These are phyloP conservation scores for Campopleginae sp. DNA, from an alignment of 2,888 invertebrate genomes.

Conservation along the genomic window DNA sequence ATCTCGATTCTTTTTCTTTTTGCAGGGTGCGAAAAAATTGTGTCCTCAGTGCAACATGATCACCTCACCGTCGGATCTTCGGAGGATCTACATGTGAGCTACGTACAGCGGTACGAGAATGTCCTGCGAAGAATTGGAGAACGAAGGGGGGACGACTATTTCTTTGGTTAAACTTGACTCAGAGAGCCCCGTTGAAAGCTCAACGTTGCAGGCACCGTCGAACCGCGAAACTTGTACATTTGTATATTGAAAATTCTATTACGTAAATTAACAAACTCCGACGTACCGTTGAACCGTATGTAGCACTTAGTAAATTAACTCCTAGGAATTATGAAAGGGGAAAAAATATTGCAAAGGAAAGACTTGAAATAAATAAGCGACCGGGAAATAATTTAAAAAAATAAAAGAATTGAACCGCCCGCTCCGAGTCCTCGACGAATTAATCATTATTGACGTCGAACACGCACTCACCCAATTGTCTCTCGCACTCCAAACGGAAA, in stretches of 20 bases:
- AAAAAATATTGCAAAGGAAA: constrained; percentile 31
- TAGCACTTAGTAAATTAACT: constrained; percentile 82
- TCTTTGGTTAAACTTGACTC: not conserved
- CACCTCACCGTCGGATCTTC: constrained; percentile 93
- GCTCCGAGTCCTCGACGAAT: constrained; percentile 43
- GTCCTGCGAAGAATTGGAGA: constrained; percentile 11
- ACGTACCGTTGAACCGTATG: constrained; percentile 75
- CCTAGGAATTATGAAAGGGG: constrained; percentile 67
- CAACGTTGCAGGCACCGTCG: constrained; percentile 33
- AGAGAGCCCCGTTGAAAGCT: constrained; percentile 2
- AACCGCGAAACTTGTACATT: constrained; percentile 77
- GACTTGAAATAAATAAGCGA: constrained; percentile 4
- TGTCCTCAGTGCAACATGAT: constrained; percentile 98
- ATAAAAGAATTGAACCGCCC: constrained; percentile 44
- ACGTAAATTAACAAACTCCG: constrained; percentile 79
- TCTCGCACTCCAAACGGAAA: constrained; percentile 14
- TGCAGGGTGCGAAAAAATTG: constrained; percentile 93
- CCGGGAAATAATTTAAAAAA: not conserved
- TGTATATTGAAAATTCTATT: constrained; percentile 79
- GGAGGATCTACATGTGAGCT: constrained; percentile 94
- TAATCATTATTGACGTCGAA: constrained; percentile 25
- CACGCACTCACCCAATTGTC: not conserved
- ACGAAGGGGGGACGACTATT: constrained; percentile 1
- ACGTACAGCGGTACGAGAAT: constrained; percentile 35
- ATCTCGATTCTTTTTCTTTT: constrained; percentile 60